Conservation (phyloP, 2,888 invertebrate genomes). For the Nephrocerus scutellatus region DNA sequence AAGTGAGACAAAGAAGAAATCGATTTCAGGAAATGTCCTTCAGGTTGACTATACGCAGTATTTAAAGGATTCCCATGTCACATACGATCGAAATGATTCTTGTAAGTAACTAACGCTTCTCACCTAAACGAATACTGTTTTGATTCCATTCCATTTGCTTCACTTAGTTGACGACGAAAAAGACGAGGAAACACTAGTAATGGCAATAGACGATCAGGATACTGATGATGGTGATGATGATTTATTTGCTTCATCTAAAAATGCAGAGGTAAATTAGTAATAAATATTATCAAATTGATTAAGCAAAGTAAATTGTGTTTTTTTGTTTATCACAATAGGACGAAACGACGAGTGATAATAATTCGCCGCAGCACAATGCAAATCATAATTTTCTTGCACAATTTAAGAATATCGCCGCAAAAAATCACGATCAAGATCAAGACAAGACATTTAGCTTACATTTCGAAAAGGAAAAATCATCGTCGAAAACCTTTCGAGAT, state of each 20-base stretch:
- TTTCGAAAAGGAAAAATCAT: too few relatives aligned
- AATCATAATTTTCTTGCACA: too few relatives aligned
- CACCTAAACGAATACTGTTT: background rate
- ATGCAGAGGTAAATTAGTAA: constrained; percentile 9
- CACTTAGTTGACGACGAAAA: constrained; percentile 53
- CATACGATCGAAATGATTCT: constrained; percentile 35
- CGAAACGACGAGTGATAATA: too few relatives aligned
- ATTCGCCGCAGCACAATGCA: too few relatives aligned
- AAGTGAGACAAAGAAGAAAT: constrained; percentile 39
- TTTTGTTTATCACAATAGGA: too few relatives aligned
- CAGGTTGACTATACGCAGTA: constrained; percentile 46
- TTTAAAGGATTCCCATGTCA: constrained; percentile 45
- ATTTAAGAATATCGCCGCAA: too few relatives aligned
- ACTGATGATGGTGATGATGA: constrained; percentile 28
- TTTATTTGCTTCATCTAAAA: constrained; percentile 5
- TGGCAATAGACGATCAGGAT: constrained; percentile 46
- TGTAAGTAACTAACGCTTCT: constrained; percentile 31
- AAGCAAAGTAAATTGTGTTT: too few relatives aligned
- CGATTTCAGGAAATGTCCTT: constrained; percentile 34
- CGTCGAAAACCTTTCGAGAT: too few relatives aligned
- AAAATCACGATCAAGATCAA: too few relatives aligned
- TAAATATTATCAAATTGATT: too few relatives aligned
- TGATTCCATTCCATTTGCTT: constrained; percentile 1
- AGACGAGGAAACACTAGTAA: constrained; percentile 49
- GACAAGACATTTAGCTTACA: too few relatives aligned